Evolutionary conservation across 2,797 vertebrate species (phyloP).

Genomic region (Okamejei kenojei): DNA sequence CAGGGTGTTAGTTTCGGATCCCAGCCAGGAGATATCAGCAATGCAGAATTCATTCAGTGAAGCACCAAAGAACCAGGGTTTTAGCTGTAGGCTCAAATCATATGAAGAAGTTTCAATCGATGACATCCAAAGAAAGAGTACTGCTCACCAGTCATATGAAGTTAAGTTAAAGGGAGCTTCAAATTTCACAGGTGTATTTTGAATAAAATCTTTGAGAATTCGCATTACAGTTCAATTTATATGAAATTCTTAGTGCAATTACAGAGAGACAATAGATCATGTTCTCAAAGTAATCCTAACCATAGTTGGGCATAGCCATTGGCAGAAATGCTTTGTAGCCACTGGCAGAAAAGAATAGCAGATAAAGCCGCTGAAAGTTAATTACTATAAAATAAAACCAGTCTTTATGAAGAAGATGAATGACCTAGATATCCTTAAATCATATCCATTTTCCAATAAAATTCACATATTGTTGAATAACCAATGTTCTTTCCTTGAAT

Average conservation of each 20-base stretch:
- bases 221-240: neutral
- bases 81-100: neutral
- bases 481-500: neutral
- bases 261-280: slow-evolving; percentile 39
- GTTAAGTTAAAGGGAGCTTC: neutral
- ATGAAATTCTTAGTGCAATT: neutral
- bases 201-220: neutral
- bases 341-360: slow-evolving; percentile 15
- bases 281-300: slow-evolving; percentile 35
- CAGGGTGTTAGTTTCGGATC: neutral
- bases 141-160: neutral
- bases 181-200: neutral
- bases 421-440: neutral
- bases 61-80: neutral
- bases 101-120: neutral
- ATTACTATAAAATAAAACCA: slow-evolving; percentile 36
- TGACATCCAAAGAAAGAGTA: neutral
- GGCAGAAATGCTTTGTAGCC: neutral
- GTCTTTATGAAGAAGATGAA: slow-evolving; percentile 35
- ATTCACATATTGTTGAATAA: neutral
- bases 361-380: slow-evolving; percentile 29
- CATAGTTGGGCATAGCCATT: slow-evolving; percentile 40
- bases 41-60: neutral
- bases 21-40: neutral
- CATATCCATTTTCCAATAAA: neutral